Evolutionary conservation across 2,888 invertebrate genomes (phyloP).

Genomic region (Toxonevra muliebris): DNA sequence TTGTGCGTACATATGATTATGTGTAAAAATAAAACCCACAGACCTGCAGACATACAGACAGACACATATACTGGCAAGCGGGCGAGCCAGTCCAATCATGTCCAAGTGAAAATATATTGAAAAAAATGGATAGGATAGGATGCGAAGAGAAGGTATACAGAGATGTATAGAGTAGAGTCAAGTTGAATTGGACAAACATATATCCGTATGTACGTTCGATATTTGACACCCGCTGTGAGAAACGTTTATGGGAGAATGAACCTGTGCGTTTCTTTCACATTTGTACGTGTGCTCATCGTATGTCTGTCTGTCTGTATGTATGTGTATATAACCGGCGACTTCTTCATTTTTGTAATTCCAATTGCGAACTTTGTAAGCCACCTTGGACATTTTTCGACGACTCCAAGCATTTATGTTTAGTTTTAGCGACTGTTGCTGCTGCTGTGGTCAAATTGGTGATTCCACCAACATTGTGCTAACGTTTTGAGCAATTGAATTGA

Average conservation of each 20-base stretch:
- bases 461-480: no score
- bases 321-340: no score
- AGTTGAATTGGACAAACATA: constrained; percentile 24
- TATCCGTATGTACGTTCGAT: background rate
- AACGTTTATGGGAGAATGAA: constrained; percentile 62
- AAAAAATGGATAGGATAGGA: background rate
- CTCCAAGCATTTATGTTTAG: background rate
- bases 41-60: constrained; percentile 37
- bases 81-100: constrained; percentile 13
- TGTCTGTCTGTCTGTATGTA: constrained; percentile 24
- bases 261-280: constrained; percentile 51
- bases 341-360: constrained; percentile 50
- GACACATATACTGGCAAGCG: background rate
- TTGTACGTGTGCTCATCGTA: constrained; percentile 37
- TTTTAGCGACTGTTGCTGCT: background rate
- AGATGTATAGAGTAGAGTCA: constrained; percentile 37
- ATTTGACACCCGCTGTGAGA: constrained; percentile 56
- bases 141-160: constrained; percentile 29
- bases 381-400: background rate
- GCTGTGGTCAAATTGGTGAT: no score
- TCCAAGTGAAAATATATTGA: constrained; percentile 1
- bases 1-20: background rate
- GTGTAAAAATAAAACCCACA: constrained; percentile 18
- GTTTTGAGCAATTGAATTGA: no score
- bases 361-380: constrained; percentile 47